Evolutionary conservation across 2,113 vertebrate genomes (phyloP).

Genomic region (Grammomys surdaster): DNA sequence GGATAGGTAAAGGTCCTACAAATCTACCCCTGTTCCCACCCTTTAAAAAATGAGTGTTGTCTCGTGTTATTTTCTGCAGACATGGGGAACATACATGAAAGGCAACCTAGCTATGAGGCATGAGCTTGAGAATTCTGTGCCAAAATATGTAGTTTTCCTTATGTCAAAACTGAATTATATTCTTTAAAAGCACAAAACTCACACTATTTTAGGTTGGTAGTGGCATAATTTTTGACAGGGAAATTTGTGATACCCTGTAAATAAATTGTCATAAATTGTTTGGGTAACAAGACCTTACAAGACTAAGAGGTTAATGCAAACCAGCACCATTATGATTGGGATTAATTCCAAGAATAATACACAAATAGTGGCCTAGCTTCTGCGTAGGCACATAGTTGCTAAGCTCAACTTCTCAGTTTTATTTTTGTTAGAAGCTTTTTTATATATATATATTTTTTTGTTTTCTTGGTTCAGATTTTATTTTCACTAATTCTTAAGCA

Average conservation of each 20-base stretch:
- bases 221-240: not conserved
- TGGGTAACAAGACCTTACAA: not conserved
- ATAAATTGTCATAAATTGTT: constrained; percentile 14
- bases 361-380: constrained; percentile 26
- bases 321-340: not conserved
- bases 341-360: constrained; percentile 28
- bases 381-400: not conserved
- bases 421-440: not conserved
- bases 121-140: not conserved
- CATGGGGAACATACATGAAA: not conserved
- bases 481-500: constrained; percentile 36
- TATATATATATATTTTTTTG: not conserved
- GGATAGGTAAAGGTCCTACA: not conserved
- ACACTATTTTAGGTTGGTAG: not conserved
- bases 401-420: constrained; percentile 25
- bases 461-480: not conserved
- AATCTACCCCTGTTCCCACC: no score
- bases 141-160: constrained; percentile 20
- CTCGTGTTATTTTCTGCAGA: not conserved
- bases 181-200: constrained; percentile 30
- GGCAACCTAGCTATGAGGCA: not conserved
- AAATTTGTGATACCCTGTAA: constrained; percentile 20
- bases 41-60: not conserved
- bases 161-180: not conserved
- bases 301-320: not conserved